phyloP scores from a whole-genome alignment of 2,797 vertebrate species.

The Hoplostethus atlanticus region DNA sequence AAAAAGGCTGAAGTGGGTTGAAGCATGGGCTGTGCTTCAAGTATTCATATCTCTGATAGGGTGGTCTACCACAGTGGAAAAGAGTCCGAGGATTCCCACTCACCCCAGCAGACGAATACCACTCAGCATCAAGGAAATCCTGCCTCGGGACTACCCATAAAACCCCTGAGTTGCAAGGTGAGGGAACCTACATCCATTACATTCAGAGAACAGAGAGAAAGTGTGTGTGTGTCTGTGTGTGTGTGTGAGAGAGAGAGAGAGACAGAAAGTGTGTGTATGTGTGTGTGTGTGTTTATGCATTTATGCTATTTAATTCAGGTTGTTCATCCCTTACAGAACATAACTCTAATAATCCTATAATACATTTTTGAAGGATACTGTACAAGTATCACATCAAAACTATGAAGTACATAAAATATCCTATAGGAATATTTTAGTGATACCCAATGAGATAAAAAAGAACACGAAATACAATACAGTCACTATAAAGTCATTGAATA shows the following conservation, averaged over 20 bases:
- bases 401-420: too few relatives aligned
- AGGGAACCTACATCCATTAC: conserved; percentile 71
- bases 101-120: conserved; percentile 92
- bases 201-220: conserved; percentile 35
- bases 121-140: conserved; percentile 91
- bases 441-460: too few relatives aligned
- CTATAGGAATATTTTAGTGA: too few relatives aligned
- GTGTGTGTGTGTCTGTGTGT: conserved; percentile 14
- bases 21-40: conserved; percentile 99
- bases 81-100: conserved; percentile 93
- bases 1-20: conserved; percentile 84
- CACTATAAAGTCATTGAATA: too few relatives aligned
- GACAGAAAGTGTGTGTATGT: conserved; percentile 9
- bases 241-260: background rate
- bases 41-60: conserved; percentile 96
- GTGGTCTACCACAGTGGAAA: conserved; percentile 93
- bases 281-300: conserved; percentile 4
- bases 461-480: too few relatives aligned
- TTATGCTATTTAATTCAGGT: background rate
- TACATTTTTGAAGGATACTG: too few relatives aligned
- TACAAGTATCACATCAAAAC: too few relatives aligned
- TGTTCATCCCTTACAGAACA: background rate
- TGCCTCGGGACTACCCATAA: conserved; percentile 91
- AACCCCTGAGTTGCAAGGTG: conserved; percentile 91
- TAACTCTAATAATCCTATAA: too few relatives aligned